Conservation (phyloP, 2,888 invertebrate genomes). For the Ophion ellenae region DNA sequence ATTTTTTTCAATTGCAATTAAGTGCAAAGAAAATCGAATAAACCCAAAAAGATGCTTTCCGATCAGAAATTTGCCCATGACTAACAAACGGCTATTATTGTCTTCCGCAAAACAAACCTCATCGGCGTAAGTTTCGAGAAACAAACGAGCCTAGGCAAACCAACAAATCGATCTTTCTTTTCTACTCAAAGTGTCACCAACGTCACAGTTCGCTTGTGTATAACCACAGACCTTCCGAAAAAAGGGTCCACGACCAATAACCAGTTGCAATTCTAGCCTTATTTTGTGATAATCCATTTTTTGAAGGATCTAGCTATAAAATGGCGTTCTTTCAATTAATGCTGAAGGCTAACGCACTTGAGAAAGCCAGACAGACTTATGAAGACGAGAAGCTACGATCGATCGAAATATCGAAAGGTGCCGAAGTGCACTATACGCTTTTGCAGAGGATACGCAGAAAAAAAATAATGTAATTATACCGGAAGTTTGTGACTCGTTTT, state of each 20-base stretch:
- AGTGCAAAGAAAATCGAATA: background rate
- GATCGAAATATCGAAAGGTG: conserved; percentile 83
- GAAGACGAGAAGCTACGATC: conserved; percentile 87
- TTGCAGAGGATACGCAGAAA: conserved; percentile 84
- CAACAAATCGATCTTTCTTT: too few species aligned
- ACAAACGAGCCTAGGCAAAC: too few species aligned
- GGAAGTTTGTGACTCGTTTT: background rate
- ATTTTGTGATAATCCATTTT: conserved; percentile 31
- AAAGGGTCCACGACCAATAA: background rate
- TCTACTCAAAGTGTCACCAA: background rate
- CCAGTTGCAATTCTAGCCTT: conserved; percentile 28
- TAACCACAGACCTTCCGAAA: conserved; percentile 6
- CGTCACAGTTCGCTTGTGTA: conserved; percentile 17
- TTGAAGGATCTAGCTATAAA: too few species aligned
- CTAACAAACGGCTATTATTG: too few species aligned
- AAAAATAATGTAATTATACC: conserved; percentile 73
- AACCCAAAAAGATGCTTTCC: conserved; percentile 30
- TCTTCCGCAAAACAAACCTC: too few species aligned
- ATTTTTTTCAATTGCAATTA: too few species aligned
- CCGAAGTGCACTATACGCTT: conserved; percentile 83
- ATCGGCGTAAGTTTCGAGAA: too few species aligned
- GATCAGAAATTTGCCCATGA: too few species aligned
- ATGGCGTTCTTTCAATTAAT: conserved; percentile 87
- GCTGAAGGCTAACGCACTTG: conserved; percentile 85
- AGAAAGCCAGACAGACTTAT: conserved; percentile 84